Evolutionary conservation across 2,113 vertebrate genomes (phyloP), one percentile per base, ranked within the genome.

Genomic region (Todiramphus chloris): DNA sequence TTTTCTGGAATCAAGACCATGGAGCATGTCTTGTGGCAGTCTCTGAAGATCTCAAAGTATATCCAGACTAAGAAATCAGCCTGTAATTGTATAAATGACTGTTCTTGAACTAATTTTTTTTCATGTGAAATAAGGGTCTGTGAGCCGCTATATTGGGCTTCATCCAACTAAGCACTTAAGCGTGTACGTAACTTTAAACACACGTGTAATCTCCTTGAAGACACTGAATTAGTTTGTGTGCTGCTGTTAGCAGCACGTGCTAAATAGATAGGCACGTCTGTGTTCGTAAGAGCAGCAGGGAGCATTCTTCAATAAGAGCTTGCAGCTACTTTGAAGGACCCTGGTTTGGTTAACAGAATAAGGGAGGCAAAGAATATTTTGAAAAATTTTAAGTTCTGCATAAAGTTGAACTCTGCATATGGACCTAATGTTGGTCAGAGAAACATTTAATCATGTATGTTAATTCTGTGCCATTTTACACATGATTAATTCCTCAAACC

Each of bases 401-500:
- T 51, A 66, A 31, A 58, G 31, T 58, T 33, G 31, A 33, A 58
- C 17, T 58, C 56, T 58, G 56, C 31, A 58, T 69, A 53, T 21
- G 35, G 30, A 35, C 12, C 3, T 68, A n/a, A 76, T 51, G 62
- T 30, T 43, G 18, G 13, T 33, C 53, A 87, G 73, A 77, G 48
- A 11, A 76, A 89, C n/a, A 60, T 53, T 43, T 87, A 89, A 68
- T 72, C 13, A 23, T n/a, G 30, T 37, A 21, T 1, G 0, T 72
- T 79, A 72, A 80, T 58, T 76, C 43, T 77, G 48, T 44, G 14
- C 13, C 10, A 37, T 35, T 67, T 73, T 56, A 69, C 13, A 51
- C 3, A 1, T 41, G 39, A 41, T 41, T 41, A 10, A 41, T 41
- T 41, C 39, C 39, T 10, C 39, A 39, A 63, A 5, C 0, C 0